Percentiles rank a stretch among this genome's conserved stretches.
Evolutionary conservation across 1,140 invertebrate species (phyloP).

Genomic region (Cepaea nemoralis): DNA sequence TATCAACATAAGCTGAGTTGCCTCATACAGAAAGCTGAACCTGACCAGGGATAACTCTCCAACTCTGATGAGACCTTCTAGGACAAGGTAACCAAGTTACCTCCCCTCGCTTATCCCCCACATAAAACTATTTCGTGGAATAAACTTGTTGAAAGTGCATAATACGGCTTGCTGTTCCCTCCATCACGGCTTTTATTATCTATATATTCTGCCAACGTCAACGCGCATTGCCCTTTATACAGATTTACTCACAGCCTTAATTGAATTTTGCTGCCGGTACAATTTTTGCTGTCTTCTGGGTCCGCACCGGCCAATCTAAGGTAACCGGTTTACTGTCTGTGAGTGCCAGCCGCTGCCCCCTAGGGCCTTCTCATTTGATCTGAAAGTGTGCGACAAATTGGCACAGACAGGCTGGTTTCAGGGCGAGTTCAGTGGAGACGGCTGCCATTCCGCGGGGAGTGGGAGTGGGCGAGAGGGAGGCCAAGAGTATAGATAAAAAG

Average conservation of each 20-base stretch:
- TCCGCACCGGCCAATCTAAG: conserved; percentile 1
- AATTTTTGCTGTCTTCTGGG: conserved; percentile 25
- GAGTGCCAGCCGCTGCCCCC: not conserved
- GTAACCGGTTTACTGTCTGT: conserved; percentile 18
- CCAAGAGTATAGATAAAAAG: no score
- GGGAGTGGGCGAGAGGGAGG: no score
- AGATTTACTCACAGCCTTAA: conserved; percentile 4
- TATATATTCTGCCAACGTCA: conserved; percentile 10
- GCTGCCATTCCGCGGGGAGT: not conserved
- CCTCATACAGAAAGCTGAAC: no score
- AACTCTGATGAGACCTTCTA: no score
- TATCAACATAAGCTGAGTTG: no score
- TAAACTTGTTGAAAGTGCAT: not conserved
- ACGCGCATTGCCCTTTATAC: not conserved
- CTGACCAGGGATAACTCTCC: no score
- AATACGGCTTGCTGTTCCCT: not conserved
- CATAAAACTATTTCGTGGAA: no score
- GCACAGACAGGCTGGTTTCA: not conserved
- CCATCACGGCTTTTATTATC: conserved; percentile 18
- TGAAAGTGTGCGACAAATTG: conserved; percentile 5
- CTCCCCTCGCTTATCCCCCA: no score
- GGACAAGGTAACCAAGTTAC: no score
- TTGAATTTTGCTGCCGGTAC: conserved; percentile 10
- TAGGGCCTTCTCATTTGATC: not conserved
- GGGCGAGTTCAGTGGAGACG: not conserved